These are phyloP conservation scores for Chrysogorgia sp. DNA, from an alignment of 92 coral and sea anemone species.

Conservation along the genomic window DNA sequence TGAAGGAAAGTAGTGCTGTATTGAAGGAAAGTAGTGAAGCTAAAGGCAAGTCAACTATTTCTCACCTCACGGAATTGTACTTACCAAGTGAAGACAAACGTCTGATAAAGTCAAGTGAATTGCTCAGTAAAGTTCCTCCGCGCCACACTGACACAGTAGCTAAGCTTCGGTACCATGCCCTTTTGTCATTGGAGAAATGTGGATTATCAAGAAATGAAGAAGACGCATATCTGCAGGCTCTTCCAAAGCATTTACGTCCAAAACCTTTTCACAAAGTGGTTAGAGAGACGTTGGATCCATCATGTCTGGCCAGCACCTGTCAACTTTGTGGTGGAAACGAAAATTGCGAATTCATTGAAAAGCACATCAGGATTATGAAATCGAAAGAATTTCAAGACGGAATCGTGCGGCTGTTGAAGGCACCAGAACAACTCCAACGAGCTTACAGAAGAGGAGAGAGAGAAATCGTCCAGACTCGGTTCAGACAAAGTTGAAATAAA, in stretches of 20 bases:
- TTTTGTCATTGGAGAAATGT: conserved; percentile 82
- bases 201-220: conserved; percentile 84
- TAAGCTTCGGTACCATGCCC: conserved; percentile 78
- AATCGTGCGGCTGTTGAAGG: conserved; percentile 74
- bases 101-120: conserved; percentile 75
- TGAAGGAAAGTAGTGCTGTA: background rate
- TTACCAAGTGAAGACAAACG: conserved; percentile 87
- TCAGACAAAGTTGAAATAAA: conserved; percentile 71
- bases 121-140: conserved; percentile 87
- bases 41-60: conserved; percentile 44
- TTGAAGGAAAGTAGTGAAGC: background rate
- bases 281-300: conserved; percentile 78
- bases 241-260: conserved; percentile 79
- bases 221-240: conserved; percentile 48
- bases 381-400: conserved; percentile 49
- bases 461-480: conserved; percentile 62
- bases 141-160: conserved; percentile 82
- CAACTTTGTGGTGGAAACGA: conserved; percentile 48
- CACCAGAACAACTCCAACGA: conserved; percentile 87
- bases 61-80: conserved; percentile 65
- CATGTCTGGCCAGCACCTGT: conserved; percentile 38
- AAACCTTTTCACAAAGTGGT: conserved; percentile 73
- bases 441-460: conserved; percentile 81
- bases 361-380: background rate
- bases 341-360: conserved; percentile 12